Base-by-base conservation (phyloP, 2,888 invertebrate species). In the Sinohyriopsis cumingii region DNA sequence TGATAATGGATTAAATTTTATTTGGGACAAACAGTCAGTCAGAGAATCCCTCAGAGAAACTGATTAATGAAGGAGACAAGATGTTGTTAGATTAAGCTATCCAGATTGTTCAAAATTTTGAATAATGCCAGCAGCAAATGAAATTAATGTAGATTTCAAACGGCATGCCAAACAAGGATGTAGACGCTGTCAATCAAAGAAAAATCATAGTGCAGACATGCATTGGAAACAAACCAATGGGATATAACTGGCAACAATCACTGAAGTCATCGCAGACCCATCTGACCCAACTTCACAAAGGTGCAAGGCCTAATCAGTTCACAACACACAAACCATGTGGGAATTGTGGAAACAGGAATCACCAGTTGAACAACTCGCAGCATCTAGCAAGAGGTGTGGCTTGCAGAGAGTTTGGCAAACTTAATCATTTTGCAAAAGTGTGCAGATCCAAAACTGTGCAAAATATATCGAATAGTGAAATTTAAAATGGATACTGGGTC, bases 371-470 rank as follows among this genome's bases (percentile, higher is more conserved):
- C 19, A 25, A 25, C 54, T 45, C 59, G 53, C 24, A 55, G 5
- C 63, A 63, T 63, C 68, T 54, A 12, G 57, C 68, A 53, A 12
- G 19, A 53, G 68, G 68, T 22, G 54, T 60, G 53, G 20, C 22
- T 53, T 67, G 67, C 28, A 24, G n/a, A 20, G 4, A 60, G 22
- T 68, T 59, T 25, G 53, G 63, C 59, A 68, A 63, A 45, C 25
- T 45, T 22, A 68, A 68, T 57, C 68, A 68, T 64, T 68, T 68
- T 56, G 63, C 57, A 18, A 63, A 45, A 59, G 15, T 54, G 22
- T 63, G 68, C 59, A 54, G 63, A 24, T 57, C 63, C 19, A 63
- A 28, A 33, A 28, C 12, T 59, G 33, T 24, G 60, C 20, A 61
- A 24, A 45, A 60, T 45, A 33, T 33, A 33, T 33, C 7, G 28